These are phyloP conservation scores for Falco punctatus DNA, from an alignment of 2,113 vertebrate species.

Conservation along the genomic window DNA sequence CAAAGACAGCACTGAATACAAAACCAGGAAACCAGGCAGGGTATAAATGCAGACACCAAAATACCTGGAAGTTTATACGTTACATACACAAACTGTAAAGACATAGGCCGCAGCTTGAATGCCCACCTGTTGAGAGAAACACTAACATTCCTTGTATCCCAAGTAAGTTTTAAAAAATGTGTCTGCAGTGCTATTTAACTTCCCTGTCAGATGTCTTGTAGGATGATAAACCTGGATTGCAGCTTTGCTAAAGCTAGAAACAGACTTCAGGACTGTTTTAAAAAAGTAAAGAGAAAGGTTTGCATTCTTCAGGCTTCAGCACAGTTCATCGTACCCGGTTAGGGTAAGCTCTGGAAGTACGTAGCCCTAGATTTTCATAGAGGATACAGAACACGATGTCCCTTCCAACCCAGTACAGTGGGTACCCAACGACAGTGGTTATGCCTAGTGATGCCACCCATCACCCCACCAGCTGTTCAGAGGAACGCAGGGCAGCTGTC, in stretches of 20 bases:
- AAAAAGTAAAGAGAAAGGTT: not conserved
- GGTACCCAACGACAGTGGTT: not conserved
- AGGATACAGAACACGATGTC: not conserved
- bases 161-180: not conserved
- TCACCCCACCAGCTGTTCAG: not conserved
- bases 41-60: not conserved
- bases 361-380: not conserved
- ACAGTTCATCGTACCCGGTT: not conserved
- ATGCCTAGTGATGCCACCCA: rapidly evolving
- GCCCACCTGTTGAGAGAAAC: not conserved
- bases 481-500: not conserved
- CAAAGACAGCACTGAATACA: not conserved
- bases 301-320: not conserved
- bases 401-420: not conserved
- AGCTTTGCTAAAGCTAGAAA: not conserved
- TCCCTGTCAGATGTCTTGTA: conserved; percentile 2
- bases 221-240: conserved; percentile 5
- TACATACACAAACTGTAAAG: not conserved
- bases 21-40: not conserved
- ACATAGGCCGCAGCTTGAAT: not conserved
- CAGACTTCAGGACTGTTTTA: not conserved
- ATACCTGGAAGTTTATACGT: not conserved
- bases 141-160: not conserved
- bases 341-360: not conserved
- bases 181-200: not conserved